Evolutionary conservation across 1,140 invertebrate genomes (phyloP), one percentile per base, ranked within the genome.

Genomic region (Daktulosphaira vitifoliae): DNA sequence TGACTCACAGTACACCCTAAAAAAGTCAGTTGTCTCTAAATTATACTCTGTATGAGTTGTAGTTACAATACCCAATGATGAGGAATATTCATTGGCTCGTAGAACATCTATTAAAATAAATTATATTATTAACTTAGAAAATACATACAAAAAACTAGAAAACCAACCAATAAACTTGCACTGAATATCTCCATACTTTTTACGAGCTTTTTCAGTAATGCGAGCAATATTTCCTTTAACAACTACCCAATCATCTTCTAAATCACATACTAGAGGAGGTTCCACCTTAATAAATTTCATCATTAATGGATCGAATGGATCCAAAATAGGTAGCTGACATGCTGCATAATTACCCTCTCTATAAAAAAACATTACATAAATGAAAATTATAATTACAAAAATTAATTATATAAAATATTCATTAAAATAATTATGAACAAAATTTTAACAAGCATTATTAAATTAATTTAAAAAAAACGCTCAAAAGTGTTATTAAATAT

Each of bases 251-350:
- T 79, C 79, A 62, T 72, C 78, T 9, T 80, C 78, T 37, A 73
- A 71, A 9, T 73, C 72, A 71, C 87, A 89, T 29, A 78, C 71
- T 20, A 88, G 76, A 50, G 80, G 79, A 3, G 78, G 74, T 16
- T 81, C 78, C 38, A 80, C 70, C 48, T 82, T 75, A 49, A 87
- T 78, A 68, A 83, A 86, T 72, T 81, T 80, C 77, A 82, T 82
- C 56, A 89, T 82, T 68, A 84, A 82, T 11, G 82, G 81, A 71
- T 82, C 80, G 68, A 81, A 78, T 44, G 87, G 70, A 3, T 84
- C 80, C 20, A 89, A 74, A 18, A 80, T 72, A 0, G 86, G 86
- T 68, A 83, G 78, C 49, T 80, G 81, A 69, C 86, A 88, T 44
- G 38, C 50, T 44, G 29, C 7, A 15, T 77, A 78, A 22, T 70